Percentiles rank a stretch among this genome's conserved stretches.
Evolutionary conservation across 2,113 vertebrate genomes (phyloP).

Genomic region (Lota lota): DNA sequence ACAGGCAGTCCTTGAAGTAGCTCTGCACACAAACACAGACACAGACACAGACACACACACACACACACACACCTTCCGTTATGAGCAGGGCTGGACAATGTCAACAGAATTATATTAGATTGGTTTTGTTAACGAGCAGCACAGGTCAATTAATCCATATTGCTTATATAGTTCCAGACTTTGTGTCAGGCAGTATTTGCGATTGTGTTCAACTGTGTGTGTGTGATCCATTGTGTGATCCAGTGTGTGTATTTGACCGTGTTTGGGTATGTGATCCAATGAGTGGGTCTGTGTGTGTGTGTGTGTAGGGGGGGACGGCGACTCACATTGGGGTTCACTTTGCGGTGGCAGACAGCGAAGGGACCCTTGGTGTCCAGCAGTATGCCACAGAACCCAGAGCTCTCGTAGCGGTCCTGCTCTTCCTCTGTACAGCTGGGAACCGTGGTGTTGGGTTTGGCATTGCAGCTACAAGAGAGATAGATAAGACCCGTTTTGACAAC

Average conservation of each 20-base stretch:
- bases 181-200: too few relatives aligned
- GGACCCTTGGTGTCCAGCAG: slow-evolving; percentile 61
- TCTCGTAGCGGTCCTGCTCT: slow-evolving; percentile 64
- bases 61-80: background rate
- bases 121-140: too few relatives aligned
- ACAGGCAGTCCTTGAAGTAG: slow-evolving; percentile 72
- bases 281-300: background rate
- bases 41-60: background rate
- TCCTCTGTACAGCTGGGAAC: slow-evolving; percentile 59
- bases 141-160: too few relatives aligned
- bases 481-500: background rate
- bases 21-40: slow-evolving; percentile 43
- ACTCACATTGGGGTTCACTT: slow-evolving; percentile 68
- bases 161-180: too few relatives aligned
- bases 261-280: background rate
- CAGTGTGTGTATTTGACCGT: background rate
- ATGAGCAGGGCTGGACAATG: too few relatives aligned
- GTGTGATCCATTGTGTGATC: too few relatives aligned
- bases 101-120: too few relatives aligned
- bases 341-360: slow-evolving; percentile 55
- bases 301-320: background rate
- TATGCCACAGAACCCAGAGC: slow-evolving; percentile 68
- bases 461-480: slow-evolving; percentile 58
- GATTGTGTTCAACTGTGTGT: too few relatives aligned
- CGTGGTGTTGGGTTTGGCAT: slow-evolving; percentile 58